Base-by-base conservation (phyloP, 2,797 vertebrate species). In the Acrossocheilus fasciatus region DNA sequence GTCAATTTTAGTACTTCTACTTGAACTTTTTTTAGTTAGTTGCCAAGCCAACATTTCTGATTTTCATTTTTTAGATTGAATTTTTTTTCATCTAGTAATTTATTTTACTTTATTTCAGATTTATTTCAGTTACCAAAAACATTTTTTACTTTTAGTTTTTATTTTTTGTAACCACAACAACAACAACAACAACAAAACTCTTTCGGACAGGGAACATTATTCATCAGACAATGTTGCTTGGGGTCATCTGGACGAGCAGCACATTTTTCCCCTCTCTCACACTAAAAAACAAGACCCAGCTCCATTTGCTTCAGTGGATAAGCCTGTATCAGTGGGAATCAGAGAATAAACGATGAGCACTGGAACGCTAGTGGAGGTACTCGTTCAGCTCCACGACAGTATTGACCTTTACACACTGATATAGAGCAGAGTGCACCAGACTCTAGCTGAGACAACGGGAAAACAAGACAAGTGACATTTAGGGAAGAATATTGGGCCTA, bases 321-420 rank as follows among this genome's bases (percentile, higher is more conserved):
- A 66, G 15, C 54, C 43, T 79, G 59, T 47, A 84, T 87, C 75
- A 69, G n/a, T 83, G 39, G 64, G 50, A 74, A 87, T 34, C 81
- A 43, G 69, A 68, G 62, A 39, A 69, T 69, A 66, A 45, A 74
- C 84, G 36, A 78, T 84, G 79, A 78, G 76, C 70, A 26, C 59
- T 34, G 2, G 18, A 62, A 82, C 57, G 36, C 79, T 79, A 75
- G 74, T 69, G 36, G 76, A 75, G 57, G 43, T 74, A 82, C 76
- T 86, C 18, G 68, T 88, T 78, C 57, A 89, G 41, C 66, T 50
- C 45, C 81, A 45, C 9, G 79, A 82, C 85, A 85, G 75, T 41
- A 47, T 66, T 87, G 89, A 89, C 89, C 89, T 90, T 89, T 87
- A 79, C 57, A 36, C 36, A 83, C 36, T 86, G 70, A 84, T 82